Base-by-base conservation (phyloP, 2,113 vertebrate species). In the Neogobius melanostomus region DNA sequence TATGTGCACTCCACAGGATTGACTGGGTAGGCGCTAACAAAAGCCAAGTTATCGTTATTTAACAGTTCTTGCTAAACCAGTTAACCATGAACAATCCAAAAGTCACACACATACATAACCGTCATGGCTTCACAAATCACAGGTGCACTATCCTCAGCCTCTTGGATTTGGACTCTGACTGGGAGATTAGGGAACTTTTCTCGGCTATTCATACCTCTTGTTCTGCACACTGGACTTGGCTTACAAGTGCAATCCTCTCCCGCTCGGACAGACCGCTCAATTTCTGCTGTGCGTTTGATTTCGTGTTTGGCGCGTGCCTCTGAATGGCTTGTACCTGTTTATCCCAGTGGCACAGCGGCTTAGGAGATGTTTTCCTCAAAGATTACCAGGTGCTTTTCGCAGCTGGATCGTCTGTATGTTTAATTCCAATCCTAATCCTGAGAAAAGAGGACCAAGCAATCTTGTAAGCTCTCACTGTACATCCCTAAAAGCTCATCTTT, bases 241-340 rank as follows among this genome's bases (percentile, higher is more conserved):
- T 82, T 65, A 69, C 74, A 66, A 74, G 88, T 69, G 59, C 70
- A 85, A 87, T 85, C 81, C 80, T 86, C 75, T 87, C 76, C 80
- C 68, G 83, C 82, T 85, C 81, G 87, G 84, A 86, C 74, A 75
- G 81, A 85, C 87, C 60, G 69, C 79, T 87, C 84, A 91, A 90
- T 92, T 91, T 90, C 85, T 71, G 87, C 88, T 80, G 79, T 73
- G 77, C 69, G 74, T 87, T 63, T 83, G 84, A 85, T 87, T 85
- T 82, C 52, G 75, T 82, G 88, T 85, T 89, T 84, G 82, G 85
- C 88, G 82, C 80, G 74, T 90, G 91, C 82, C 86, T 82, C 77
- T 80, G 89, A 91, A 91, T 91, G 86, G 81, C 81, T 89, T 81
- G 81, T 91, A 91, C 91, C 89, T 91, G 87, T 92, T 91, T 92